phyloP scores from a whole-genome alignment of 1,140 invertebrate genomes.

The Diachasma alloeum region DNA sequence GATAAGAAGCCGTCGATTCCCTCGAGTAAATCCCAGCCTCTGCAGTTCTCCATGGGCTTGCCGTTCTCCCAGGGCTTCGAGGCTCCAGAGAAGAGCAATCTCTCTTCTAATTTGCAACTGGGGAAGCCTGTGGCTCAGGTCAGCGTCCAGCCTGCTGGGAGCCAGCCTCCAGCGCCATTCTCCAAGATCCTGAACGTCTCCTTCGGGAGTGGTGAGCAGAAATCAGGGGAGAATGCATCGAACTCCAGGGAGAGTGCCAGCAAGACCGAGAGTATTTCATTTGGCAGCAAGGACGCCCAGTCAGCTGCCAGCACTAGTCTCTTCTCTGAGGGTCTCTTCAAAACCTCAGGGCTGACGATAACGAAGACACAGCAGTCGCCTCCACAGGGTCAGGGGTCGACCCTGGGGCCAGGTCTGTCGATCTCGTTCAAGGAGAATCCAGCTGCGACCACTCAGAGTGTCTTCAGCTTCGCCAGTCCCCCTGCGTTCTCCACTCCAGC shows the following conservation, averaged over 20 bases:
- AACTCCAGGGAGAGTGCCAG: background rate
- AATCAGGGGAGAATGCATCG: conserved; percentile 28
- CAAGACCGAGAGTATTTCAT: background rate
- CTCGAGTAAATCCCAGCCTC: background rate
- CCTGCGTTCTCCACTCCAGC: background rate
- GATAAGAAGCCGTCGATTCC: background rate
- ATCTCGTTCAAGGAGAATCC: conserved; percentile 9
- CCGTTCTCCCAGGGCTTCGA: conserved; percentile 6
- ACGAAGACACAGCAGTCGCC: background rate
- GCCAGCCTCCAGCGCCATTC: conserved; percentile 23
- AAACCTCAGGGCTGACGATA: background rate
- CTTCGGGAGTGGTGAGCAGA: conserved; percentile 36
- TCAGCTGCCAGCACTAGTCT: background rate
- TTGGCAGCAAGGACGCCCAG: background rate
- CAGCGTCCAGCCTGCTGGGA: background rate
- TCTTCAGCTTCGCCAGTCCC: conserved; percentile 14
- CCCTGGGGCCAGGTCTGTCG: background rate
- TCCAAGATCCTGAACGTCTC: conserved; percentile 40
- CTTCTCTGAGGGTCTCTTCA: background rate
- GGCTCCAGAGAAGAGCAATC: background rate
- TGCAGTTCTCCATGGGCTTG: conserved; percentile 11
- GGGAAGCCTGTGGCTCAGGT: background rate
- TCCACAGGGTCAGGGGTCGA: background rate
- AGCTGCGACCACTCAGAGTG: background rate
- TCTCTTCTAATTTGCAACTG: background rate